A percentile compares a stretch with the other conserved stretches of the same genome.
Evolutionary conservation across 2,113 vertebrate genomes (phyloP).

Genomic region (Canis aureus): DNA sequence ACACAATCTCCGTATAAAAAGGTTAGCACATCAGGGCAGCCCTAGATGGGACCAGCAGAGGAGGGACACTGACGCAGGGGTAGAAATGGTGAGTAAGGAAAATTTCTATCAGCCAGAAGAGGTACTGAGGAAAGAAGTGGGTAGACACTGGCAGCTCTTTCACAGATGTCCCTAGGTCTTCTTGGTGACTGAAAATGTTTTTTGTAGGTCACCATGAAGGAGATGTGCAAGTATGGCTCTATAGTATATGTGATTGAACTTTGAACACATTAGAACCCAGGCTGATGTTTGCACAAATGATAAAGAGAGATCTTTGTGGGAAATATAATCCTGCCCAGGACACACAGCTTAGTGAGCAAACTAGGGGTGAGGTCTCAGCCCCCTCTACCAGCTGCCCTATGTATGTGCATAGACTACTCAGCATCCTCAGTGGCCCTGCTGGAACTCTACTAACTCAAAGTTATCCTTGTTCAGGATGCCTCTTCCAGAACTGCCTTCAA

Average conservation of each 20-base stretch:
- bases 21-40: not conserved
- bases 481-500: not conserved
- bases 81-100: accelerated
- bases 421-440: not conserved
- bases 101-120: not conserved
- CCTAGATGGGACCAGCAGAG: not conserved
- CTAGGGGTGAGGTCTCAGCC: not conserved
- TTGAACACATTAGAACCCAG: not conserved
- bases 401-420: not conserved
- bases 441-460: not conserved
- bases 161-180: not conserved
- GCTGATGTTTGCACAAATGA: not conserved
- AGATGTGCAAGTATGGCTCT: not conserved
- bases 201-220: not conserved
- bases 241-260: not conserved
- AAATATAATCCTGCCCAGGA: not conserved
- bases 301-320: not conserved
- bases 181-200: not conserved
- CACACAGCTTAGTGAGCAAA: not conserved
- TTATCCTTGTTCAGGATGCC: not conserved
- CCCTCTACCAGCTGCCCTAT: not conserved
- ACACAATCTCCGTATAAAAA: not conserved
- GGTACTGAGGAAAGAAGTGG: not conserved
- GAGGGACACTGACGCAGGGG: too few species aligned
- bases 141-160: not conserved